Conservation (phyloP, 1,140 invertebrate genomes). For the Sesamia nonagrioides region DNA sequence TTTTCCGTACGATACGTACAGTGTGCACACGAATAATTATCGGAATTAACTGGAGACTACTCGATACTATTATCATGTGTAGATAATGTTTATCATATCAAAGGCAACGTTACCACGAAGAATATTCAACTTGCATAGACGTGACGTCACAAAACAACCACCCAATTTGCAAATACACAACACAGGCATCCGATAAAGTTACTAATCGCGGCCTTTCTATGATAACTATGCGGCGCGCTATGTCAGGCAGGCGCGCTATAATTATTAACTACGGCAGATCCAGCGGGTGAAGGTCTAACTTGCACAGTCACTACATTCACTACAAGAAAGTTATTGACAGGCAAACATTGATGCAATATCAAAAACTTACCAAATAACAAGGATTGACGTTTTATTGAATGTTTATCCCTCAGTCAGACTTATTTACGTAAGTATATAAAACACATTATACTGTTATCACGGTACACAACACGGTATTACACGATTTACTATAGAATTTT, state of each 20-base stretch:
- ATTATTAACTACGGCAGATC: slow-evolving; percentile 42
- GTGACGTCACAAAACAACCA: slow-evolving; percentile 77
- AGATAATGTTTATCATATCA: slow-evolving; percentile 84
- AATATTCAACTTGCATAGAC: slow-evolving; percentile 71
- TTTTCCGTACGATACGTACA: slow-evolving; percentile 42
- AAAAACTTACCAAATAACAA: slow-evolving; percentile 81
- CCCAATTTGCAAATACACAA: slow-evolving; percentile 71
- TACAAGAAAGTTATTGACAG: slow-evolving; percentile 74
- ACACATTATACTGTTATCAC: slow-evolving; percentile 80
- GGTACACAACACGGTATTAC: slow-evolving; percentile 76
- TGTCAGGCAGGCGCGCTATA: slow-evolving; percentile 58
- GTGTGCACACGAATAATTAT: slow-evolving; percentile 54
- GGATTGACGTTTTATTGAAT: slow-evolving; percentile 67
- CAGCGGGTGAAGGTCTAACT: slow-evolving; percentile 65
- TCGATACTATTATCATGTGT: slow-evolving; percentile 70
- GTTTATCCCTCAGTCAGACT: slow-evolving; percentile 68
- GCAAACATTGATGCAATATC: slow-evolving; percentile 77
- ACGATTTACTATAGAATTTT: slow-evolving; percentile 80
- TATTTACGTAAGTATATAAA: slow-evolving; percentile 77
- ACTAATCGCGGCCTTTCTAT: slow-evolving; percentile 71
- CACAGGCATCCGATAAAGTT: slow-evolving; percentile 65
- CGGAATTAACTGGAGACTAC: slow-evolving; percentile 43
- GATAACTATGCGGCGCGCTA: slow-evolving; percentile 62
- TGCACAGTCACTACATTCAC: slow-evolving; percentile 47
- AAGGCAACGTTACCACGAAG: slow-evolving; percentile 67